Base-by-base conservation (phyloP, 2,113 vertebrate species). In the Mugil cephalus region DNA sequence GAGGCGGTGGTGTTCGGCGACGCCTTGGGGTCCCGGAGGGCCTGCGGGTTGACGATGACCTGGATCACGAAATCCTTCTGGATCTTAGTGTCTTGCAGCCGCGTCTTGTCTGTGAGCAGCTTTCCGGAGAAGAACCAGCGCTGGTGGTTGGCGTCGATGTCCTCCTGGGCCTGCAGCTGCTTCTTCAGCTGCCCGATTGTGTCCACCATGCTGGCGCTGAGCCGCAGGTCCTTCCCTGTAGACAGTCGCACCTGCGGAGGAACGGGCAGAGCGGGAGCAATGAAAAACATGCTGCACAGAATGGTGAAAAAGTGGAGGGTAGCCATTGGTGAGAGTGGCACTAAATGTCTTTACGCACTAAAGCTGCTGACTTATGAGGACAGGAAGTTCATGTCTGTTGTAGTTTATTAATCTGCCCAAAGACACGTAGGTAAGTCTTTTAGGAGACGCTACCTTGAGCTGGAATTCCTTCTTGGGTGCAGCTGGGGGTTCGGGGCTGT, bases 51-150 rank as follows among this genome's bases (percentile, higher is more conserved):
- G 79, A 99, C 91, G 7, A 99, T 99, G 88, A 99, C 98, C 94
- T 99, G 98, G 85, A 99, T 97, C 43, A 99, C 97, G 81, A 97
- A 99, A 94, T 99, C 98, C 91, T 98, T 99, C 94, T 98, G 98
- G 94, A 99, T 98, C 94, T 98, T 99, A 64, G 96, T 97, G 87
- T 99, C 98, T 75, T 98, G 97, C 52, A 99, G 96, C 45, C 96
- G 96, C 0, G 94, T 98, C 83, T 98, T 96, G 91, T 99, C 98
- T 0, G 98, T 98, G 51, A 99, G 97, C 85, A 99, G 94, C 88
- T 99, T 98, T 42, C 98, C 98, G 0, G 97, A 99, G 92, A 99
- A 99, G 94, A 99, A 99, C 98, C 98, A 99, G 68, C 98, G 96
- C 86, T 99, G 98, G 93, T 96, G 95, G 45, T 90, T 42, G 1